phyloP scores from a whole-genome alignment of 2,113 vertebrate species.

The Carettochelys insculpta region DNA sequence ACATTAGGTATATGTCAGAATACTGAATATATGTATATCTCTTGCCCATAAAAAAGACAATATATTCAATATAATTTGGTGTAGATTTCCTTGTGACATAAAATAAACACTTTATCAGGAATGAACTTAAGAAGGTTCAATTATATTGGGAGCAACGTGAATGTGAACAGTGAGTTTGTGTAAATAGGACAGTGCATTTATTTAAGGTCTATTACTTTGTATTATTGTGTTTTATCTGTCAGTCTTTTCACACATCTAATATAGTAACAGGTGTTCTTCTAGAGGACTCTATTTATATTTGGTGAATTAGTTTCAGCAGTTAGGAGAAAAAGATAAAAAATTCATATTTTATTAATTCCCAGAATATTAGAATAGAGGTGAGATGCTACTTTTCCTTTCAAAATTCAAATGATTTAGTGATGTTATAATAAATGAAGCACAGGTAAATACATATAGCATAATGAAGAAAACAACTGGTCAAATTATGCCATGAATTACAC shows the following conservation, averaged over 20 bases:
- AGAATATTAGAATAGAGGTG: neutral
- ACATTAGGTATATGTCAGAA: neutral
- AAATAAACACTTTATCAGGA: neutral
- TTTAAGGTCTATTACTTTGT: neutral
- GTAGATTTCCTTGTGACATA: neutral
- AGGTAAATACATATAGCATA: neutral
- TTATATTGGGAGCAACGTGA: slow-evolving; percentile 4
- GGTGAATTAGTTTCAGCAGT: neutral
- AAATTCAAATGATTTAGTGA: neutral
- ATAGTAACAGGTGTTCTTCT: neutral
- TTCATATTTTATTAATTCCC: neutral
- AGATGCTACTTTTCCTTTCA: neutral
- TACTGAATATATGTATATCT: neutral
- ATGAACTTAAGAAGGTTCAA: neutral
- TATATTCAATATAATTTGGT: neutral
- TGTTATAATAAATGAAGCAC: neutral
- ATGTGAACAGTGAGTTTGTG: neutral
- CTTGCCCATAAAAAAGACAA: neutral
- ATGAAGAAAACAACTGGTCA: neutral
- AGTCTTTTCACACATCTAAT: neutral
- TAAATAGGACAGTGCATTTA: neutral
- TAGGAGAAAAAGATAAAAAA: neutral
- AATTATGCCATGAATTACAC: neutral
- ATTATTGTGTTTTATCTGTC: neutral
- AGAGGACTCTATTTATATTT: neutral